Percentiles rank a stretch among this genome's conserved stretches.
These are phyloP conservation scores for Crotalus horridus DNA, from an alignment of 2,113 vertebrate species.

Conservation along the genomic window DNA sequence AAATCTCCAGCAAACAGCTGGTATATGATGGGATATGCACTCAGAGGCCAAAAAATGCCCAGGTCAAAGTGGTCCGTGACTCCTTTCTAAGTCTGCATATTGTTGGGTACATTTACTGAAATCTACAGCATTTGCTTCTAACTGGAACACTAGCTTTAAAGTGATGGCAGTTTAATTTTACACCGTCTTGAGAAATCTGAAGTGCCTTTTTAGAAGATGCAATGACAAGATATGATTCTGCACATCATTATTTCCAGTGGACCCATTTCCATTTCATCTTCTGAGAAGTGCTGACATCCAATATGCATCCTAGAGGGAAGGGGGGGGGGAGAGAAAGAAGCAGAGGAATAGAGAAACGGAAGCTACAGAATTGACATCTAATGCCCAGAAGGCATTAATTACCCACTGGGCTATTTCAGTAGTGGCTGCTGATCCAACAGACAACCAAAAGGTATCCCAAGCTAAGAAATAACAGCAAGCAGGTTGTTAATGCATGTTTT, in stretches of 20 bases:
- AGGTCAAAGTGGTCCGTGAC: conserved; percentile 24
- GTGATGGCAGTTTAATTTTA: conserved; percentile 55
- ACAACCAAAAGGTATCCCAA: conserved; percentile 16
- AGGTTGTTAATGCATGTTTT: neutral
- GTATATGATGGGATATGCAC: neutral
- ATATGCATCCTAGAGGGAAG: conserved; percentile 2
- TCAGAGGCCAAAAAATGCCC: conserved; percentile 14
- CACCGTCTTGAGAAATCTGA: conserved; percentile 33
- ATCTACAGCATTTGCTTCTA: conserved; percentile 9
- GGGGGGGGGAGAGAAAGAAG: neutral
- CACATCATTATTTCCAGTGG: conserved; percentile 38
- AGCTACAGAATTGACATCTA: neutral
- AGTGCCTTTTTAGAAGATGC: conserved; percentile 32
- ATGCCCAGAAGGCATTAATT: conserved; percentile 3
- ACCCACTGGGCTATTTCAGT: neutral
- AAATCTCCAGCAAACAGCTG: conserved; percentile 43
- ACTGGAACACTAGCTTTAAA: conserved; percentile 20
- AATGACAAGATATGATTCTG: conserved; percentile 21
- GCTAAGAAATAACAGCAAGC: neutral
- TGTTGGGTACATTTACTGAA: conserved; percentile 18
- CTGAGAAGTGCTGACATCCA: conserved; percentile 27
- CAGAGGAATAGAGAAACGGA: neutral
- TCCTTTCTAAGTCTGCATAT: neutral
- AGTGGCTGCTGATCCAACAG: neutral
- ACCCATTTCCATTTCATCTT: neutral